Evolutionary conservation across 2,888 invertebrate species (phyloP).

Genomic region (Lasioglossum figueresi): DNA sequence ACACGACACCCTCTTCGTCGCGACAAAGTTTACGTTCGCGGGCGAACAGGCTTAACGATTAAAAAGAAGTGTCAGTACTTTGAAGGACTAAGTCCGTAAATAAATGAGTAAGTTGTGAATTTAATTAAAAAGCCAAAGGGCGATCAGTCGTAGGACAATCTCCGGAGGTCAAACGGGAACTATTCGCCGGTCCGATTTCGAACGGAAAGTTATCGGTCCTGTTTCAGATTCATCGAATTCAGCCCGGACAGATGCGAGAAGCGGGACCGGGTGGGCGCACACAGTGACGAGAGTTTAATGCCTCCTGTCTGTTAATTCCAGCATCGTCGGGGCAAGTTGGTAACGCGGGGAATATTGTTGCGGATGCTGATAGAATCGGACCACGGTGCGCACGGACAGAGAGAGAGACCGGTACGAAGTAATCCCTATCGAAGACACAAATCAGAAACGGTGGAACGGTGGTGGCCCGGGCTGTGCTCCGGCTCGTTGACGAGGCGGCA

Average conservation of each 20-base stretch:
- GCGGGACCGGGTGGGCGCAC: not conserved
- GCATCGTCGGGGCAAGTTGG: constrained; percentile 21
- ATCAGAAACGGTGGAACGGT: constrained; percentile 42
- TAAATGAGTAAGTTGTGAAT: not conserved
- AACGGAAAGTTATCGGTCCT: constrained; percentile 3
- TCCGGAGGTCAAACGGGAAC: not conserved
- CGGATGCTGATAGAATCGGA: constrained; percentile 27
- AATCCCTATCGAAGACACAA: constrained; percentile 47
- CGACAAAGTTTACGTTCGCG: too few species aligned
- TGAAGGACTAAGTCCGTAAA: not conserved
- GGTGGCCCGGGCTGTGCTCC: not conserved
- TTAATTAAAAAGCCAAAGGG: not conserved
- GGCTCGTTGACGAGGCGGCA: constrained; percentile 50
- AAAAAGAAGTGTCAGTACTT: not conserved
- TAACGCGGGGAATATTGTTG: constrained; percentile 29
- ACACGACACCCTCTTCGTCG: too few species aligned
- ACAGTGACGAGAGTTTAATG: constrained; percentile 37
- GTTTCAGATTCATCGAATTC: constrained; percentile 13
- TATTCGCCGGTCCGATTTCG: not conserved
- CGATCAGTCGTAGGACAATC: not conserved
- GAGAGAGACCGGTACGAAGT: constrained; percentile 11
- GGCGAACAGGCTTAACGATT: too few species aligned
- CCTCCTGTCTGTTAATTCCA: constrained; percentile 30
- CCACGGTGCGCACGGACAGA: not conserved
- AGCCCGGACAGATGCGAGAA: not conserved